Percentiles rank a stretch among this genome's conserved stretches.
These are phyloP conservation scores for Physella acuta DNA, from an alignment of 1,140 invertebrate genomes.

Conservation along the genomic window DNA sequence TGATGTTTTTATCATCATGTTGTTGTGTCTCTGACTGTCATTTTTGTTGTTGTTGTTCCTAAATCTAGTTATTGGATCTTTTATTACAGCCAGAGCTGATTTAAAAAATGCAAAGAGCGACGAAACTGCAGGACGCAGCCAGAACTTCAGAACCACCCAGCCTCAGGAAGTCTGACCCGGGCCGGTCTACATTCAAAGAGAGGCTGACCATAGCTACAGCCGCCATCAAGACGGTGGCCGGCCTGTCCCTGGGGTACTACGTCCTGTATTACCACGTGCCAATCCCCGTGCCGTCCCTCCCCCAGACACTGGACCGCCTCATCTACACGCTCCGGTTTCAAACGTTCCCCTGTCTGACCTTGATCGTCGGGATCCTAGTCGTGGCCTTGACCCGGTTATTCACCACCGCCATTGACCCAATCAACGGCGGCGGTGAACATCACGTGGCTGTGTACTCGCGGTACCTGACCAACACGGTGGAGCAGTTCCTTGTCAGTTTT, in stretches of 20 bases:
- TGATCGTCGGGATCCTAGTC: slow-evolving; percentile 1
- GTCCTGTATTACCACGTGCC: slow-evolving; percentile 2
- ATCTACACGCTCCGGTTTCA: slow-evolving; percentile 18
- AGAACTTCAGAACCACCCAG: background rate
- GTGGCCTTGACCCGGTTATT: slow-evolving; percentile 11
- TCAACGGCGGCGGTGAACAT: slow-evolving; percentile 19
- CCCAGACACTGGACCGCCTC: slow-evolving; percentile 4
- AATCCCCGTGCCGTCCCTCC: slow-evolving; percentile 11
- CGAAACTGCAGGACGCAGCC: background rate
- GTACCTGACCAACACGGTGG: slow-evolving; percentile 16
- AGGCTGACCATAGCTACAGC: background rate
- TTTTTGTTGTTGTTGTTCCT: too few relatives aligned
- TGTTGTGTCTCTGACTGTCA: too few relatives aligned
- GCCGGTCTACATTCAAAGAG: background rate
- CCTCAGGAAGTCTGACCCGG: background rate
- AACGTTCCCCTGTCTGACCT: background rate
- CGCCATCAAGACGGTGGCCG: background rate
- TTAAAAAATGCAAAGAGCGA: background rate
- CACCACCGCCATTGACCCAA: slow-evolving; percentile 25
- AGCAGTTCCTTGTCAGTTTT: slow-evolving; percentile 14
- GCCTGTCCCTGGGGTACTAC: background rate
- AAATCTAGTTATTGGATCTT: too few relatives aligned
- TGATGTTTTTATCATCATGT: too few relatives aligned
- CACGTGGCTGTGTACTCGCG: background rate
- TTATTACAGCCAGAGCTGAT: too few relatives aligned